Evolutionary conservation across 2,113 vertebrate species (phyloP), one percentile per base, ranked within the genome.

Genomic region (Eurypyga helias): DNA sequence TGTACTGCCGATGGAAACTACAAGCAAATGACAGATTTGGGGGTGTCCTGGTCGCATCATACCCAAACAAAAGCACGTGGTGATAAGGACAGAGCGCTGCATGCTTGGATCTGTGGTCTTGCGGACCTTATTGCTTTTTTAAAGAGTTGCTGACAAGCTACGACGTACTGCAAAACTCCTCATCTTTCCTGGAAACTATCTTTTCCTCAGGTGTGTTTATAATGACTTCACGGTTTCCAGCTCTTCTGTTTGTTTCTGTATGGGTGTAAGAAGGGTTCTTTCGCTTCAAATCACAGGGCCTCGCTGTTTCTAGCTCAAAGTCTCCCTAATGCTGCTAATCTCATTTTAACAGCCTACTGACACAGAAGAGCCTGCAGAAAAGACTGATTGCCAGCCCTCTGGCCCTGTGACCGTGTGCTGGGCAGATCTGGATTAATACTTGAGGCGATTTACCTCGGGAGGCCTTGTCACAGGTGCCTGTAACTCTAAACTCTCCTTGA

Each of bases 361-460:
- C 88, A 76, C 58, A 97, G 91, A 96, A 96, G 91, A 96, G 73
- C 88, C 94, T 38, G 72, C 94, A 93, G 90, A 66, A 87, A 89
- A 92, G 87, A 66, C 72, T 91, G 91, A 80, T 33, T 84, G 93
- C 83, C 91, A 92, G 92, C 77, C 64, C 91, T 70, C 65, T 96
- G 93, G 77, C 96, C 94, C 91, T 96, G 83, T 96, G 96, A 96
- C 97, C 55, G 46, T 58, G 80, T 65, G 71, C 73, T 43, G 51
- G 67, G 95, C 97, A 93, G 93, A 96, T 85, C 93, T 95, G 96
- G 97, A 97, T 97, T 96, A 96, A 95, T 61, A 28, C 81, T 23
- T 96, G 95, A 97, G 94, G 85, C n/a, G 96, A 97, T 97, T 97
- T 97, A 87, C 93, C 91, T 92, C 83, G 83, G 85, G 95, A 96